Conservation (phyloP, 1,140 invertebrate species). For the Glossosoma conforme region DNA sequence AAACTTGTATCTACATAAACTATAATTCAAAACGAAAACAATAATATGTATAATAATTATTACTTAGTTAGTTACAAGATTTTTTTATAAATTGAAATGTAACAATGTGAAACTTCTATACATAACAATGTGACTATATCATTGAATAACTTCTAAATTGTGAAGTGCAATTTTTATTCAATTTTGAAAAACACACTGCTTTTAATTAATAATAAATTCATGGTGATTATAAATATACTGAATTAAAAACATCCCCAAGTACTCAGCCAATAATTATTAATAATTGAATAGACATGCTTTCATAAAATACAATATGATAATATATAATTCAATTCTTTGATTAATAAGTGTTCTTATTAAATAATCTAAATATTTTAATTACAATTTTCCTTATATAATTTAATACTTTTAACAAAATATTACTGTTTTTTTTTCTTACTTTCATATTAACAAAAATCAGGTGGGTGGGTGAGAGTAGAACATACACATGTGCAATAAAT, state of each 20-base stretch:
- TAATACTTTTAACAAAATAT: slow-evolving; percentile 4
- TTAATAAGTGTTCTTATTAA: neutral
- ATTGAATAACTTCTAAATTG: no score
- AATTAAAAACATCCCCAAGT: no score
- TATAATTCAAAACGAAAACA: slow-evolving; percentile 31
- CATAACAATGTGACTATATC: slow-evolving; percentile 31
- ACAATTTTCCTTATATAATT: slow-evolving; percentile 4
- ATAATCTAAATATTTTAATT: slow-evolving; percentile 1
- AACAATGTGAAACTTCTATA: slow-evolving; percentile 32
- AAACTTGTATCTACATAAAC: slow-evolving; percentile 32
- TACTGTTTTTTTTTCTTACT: slow-evolving; percentile 9
- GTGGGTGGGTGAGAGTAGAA: slow-evolving; percentile 23
- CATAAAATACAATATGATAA: no score
- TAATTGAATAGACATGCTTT: no score
- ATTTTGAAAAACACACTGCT: no score
- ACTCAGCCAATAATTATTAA: no score
- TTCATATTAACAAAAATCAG: slow-evolving; percentile 14
- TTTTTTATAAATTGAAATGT: slow-evolving; percentile 18
- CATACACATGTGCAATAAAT: slow-evolving; percentile 25
- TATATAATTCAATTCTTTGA: no score
- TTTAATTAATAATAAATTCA: neutral
- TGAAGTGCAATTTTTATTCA: no score
- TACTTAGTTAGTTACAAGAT: slow-evolving; percentile 41
- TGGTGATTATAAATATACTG: no score
- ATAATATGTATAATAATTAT: slow-evolving; percentile 20